These are phyloP conservation scores for Hippoglossus stenolepis DNA, from an alignment of 2,113 vertebrate genomes.

Conservation along the genomic window DNA sequence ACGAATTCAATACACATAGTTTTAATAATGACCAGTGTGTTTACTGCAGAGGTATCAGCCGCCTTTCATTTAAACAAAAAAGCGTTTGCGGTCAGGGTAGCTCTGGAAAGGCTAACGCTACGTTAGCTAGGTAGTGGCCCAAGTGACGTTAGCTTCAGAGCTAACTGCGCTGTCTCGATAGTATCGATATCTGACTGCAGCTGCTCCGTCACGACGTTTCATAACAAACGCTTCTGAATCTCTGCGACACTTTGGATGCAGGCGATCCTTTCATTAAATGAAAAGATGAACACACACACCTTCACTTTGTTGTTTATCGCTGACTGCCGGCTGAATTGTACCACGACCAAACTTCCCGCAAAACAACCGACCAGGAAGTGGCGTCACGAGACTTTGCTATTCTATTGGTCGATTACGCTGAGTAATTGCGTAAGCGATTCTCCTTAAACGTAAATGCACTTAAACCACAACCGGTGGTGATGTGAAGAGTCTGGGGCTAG, in stretches of 20 bases:
- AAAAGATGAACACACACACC: conserved; percentile 35
- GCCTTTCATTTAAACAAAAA: neutral
- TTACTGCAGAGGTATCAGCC: neutral
- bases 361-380: conserved; percentile 59
- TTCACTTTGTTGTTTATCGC: neutral
- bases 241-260: rapidly evolving
- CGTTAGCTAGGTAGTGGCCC: neutral
- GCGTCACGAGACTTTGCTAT: conserved; percentile 6
- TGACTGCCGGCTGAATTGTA: neutral
- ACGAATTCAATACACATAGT: neutral
- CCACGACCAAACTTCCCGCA: conserved; percentile 77
- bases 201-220: neutral
- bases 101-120: too few species aligned
- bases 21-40: neutral
- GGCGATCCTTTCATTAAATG: rapidly evolving
- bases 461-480: too few species aligned
- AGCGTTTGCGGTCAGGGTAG: rapidly evolving
- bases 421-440: neutral
- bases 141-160: conserved; percentile 29
- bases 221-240: rapidly evolving
- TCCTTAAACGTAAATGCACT: neutral
- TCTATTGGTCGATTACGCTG: conserved; percentile 37
- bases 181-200: neutral
- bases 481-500: too few species aligned
- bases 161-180: conserved; percentile 38